Evolutionary conservation across 1,140 invertebrate species (phyloP).

Genomic region (Batillaria attramentaria): DNA sequence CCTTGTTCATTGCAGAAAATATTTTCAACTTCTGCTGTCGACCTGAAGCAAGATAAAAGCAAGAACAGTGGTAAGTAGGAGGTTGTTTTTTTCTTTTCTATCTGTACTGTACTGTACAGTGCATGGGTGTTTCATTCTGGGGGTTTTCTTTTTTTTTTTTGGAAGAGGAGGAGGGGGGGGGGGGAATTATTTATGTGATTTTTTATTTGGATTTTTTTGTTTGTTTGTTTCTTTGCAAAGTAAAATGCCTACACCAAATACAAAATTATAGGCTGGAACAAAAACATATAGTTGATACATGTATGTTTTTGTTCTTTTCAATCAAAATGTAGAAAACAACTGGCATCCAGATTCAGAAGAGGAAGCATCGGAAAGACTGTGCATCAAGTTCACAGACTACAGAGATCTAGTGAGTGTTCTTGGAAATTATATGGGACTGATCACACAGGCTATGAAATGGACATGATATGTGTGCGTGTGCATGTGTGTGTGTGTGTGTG

Average conservation of each 20-base stretch:
- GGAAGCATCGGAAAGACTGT: conserved; percentile 2
- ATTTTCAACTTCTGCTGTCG: too few relatives aligned
- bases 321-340: background rate
- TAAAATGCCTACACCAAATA: background rate
- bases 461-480: conserved; percentile 6
- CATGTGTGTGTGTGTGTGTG: background rate
- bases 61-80: background rate
- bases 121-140: too few relatives aligned
- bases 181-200: background rate
- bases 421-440: background rate
- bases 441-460: background rate
- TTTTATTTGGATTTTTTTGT: background rate
- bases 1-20: too few relatives aligned
- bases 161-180: background rate
- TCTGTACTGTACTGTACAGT: too few relatives aligned
- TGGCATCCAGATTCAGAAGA: background rate
- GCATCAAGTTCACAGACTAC: background rate
- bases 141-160: too few relatives aligned
- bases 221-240: background rate
- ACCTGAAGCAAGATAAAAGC: background rate
- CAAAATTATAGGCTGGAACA: background rate
- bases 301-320: background rate
- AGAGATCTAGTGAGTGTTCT: background rate
- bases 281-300: background rate
- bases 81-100: too few relatives aligned